These are phyloP conservation scores for Promerops cafer DNA, from an alignment of 2,113 vertebrate species.

Conservation along the genomic window DNA sequence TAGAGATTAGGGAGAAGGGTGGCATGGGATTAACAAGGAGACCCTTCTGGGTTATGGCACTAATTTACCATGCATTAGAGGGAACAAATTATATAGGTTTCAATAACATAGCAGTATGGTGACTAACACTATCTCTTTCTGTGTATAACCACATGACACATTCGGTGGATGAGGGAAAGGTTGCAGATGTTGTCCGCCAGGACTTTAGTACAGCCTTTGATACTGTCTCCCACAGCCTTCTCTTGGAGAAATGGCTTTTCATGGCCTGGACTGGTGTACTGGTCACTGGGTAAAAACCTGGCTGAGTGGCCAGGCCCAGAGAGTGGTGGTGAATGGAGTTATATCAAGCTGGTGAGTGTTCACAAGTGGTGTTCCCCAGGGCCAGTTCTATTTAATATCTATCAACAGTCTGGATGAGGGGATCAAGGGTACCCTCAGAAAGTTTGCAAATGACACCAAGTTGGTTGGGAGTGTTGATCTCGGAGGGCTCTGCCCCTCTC, in stretches of 20 bases:
- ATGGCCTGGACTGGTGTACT: neutral
- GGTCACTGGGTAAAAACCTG: neutral
- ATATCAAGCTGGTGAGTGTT: neutral
- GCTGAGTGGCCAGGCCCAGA: neutral
- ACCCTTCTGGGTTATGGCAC: neutral
- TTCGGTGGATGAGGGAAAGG: neutral
- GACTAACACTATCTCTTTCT: neutral
- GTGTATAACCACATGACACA: neutral
- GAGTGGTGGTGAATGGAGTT: neutral
- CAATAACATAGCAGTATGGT: neutral
- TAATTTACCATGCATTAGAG: neutral
- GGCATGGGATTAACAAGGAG: neutral
- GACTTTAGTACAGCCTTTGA: neutral
- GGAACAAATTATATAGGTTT: neutral
- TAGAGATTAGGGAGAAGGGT: neutral
- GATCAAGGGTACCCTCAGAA: neutral
- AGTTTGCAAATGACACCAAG: neutral
- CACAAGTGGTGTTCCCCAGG: neutral
- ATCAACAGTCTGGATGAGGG: neutral
- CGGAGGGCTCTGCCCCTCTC: too few relatives aligned
- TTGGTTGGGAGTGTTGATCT: neutral
- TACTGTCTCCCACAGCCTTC: neutral
- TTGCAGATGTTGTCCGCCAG: neutral
- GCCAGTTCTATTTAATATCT: neutral
- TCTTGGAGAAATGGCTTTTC: neutral